Base-by-base conservation (phyloP, 2,113 vertebrate species). In the Oceanites oceanicus region DNA sequence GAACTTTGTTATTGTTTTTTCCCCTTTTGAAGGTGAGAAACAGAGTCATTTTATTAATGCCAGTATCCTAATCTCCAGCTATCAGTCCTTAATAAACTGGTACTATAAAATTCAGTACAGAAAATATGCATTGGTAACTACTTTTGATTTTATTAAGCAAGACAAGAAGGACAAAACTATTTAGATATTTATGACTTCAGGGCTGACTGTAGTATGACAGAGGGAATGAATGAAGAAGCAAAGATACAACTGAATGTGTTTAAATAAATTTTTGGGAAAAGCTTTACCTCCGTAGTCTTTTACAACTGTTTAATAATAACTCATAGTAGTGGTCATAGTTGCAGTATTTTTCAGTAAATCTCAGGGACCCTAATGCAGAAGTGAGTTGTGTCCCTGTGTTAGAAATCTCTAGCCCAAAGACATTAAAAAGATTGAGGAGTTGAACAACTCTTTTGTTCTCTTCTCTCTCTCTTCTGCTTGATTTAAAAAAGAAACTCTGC, bases 81-180 rank as follows among this genome's bases (percentile, higher is more conserved):
- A 66, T 55, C 32, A 94, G 44, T 5, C 16, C 78, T 94, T 94
- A 94, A 74, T 96, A 97, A 96, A 96, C 26, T 18, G 30, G 29
- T 68, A 88, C 40, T 62, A 94, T 94, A 96, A 97, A 96, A 96
- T 68, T 91, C 91, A 92, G 53, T 59, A 93, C 34, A 94, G 78
- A 96, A 96, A 95, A 90, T 78, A 88, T 40, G 26, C 44, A 80
- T 68, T 85, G 58, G 45, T 88, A 95, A 95, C 55, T 71, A 72
- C 20, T 25, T 34, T 40, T 18, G 9, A 95, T 49, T 49, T 36
- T 45, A 76, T 50, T 85, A 89, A 75, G 53, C 42, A 96, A 94
- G 17, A 86, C 80, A n/a, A 84, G 29, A 40, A 74, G 55, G 72
- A 88, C 63, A 94, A 95, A 95, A 74, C 38, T 91, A 92, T 94